A percentile compares a stretch with the other conserved stretches of the same genome.
Evolutionary conservation across 30 jellyfish, hydroid and myxozoan genomes (phyloP).

Genomic region (Cassiopea xamachana): DNA sequence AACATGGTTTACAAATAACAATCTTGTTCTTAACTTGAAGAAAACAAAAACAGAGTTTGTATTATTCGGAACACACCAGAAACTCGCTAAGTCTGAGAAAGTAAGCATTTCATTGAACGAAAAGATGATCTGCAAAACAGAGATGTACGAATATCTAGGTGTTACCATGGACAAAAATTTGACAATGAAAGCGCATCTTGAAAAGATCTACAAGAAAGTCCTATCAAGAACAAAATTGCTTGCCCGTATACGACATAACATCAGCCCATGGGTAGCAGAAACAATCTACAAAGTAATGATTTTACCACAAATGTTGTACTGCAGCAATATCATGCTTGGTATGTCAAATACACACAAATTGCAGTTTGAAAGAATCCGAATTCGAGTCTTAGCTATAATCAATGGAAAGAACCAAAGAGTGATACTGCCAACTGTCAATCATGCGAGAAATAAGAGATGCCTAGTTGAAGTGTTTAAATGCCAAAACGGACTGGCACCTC

Average conservation of each 20-base stretch:
- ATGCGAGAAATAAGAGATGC: constrained; percentile 33
- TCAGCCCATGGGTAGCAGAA: no score
- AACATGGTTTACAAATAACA: constrained; percentile 36
- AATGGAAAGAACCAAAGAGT: constrained; percentile 17
- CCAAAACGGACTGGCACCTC: constrained; percentile 14
- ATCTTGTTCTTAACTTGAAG: constrained; percentile 24
- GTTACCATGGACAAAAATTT: neutral
- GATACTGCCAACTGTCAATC: constrained; percentile 15
- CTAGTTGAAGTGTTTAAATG: constrained; percentile 32
- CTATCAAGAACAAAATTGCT: neutral
- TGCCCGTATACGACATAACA: constrained; percentile 2
- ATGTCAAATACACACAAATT: neutral
- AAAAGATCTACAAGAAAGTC: constrained; percentile 1
- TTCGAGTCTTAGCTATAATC: neutral
- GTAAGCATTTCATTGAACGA: neutral
- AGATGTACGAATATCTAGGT: neutral
- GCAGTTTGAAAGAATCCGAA: neutral
- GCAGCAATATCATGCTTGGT: constrained; percentile 15
- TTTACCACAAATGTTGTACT: neutral
- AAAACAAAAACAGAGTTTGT: constrained; percentile 23
- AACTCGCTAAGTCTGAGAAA: constrained; percentile 28
- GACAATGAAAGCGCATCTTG: constrained; percentile 3
- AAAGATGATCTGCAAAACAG: constrained; percentile 1
- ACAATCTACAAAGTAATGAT: no score
- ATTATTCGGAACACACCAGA: constrained; percentile 17